Conservation (phyloP, 2,113 vertebrate species). For the Carassius gibelio region DNA sequence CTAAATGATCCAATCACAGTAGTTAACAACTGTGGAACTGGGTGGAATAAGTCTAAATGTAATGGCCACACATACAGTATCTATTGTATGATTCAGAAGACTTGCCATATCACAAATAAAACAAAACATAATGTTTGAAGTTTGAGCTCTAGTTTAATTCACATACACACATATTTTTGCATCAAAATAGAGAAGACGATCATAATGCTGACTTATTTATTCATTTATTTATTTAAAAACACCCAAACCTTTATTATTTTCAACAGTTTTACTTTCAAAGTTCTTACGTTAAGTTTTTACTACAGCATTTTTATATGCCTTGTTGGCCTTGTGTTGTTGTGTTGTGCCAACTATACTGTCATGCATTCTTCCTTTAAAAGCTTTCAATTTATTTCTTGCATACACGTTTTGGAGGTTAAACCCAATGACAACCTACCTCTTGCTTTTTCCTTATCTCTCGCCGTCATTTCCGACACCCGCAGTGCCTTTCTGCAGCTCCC, state of each 20-base stretch:
- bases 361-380: not conserved
- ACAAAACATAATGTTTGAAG: too few species aligned
- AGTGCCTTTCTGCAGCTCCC: conserved; percentile 48
- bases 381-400: conserved; percentile 18
- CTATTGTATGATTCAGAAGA: too few species aligned
- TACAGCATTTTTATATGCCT: not conserved
- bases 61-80: too few species aligned
- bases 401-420: conserved; percentile 48
- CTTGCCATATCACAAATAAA: too few species aligned
- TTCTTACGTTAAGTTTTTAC: not conserved
- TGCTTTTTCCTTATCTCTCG: conserved; percentile 50
- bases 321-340: not conserved
- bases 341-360: not conserved
- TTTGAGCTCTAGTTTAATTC: too few species aligned
- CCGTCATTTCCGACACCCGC: conserved; percentile 51
- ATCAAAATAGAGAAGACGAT: too few species aligned
- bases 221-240: too few species aligned
- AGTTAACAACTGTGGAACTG: too few species aligned
- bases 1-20: too few species aligned
- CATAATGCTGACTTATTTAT: not conserved
- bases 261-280: not conserved
- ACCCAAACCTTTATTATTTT: not conserved
- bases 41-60: too few species aligned
- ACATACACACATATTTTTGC: too few species aligned
- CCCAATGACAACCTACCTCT: conserved; percentile 28